Evolutionary conservation across 1,140 invertebrate genomes (phyloP), one percentile per base, ranked within the genome.

Genomic region (Bombus breviceps): DNA sequence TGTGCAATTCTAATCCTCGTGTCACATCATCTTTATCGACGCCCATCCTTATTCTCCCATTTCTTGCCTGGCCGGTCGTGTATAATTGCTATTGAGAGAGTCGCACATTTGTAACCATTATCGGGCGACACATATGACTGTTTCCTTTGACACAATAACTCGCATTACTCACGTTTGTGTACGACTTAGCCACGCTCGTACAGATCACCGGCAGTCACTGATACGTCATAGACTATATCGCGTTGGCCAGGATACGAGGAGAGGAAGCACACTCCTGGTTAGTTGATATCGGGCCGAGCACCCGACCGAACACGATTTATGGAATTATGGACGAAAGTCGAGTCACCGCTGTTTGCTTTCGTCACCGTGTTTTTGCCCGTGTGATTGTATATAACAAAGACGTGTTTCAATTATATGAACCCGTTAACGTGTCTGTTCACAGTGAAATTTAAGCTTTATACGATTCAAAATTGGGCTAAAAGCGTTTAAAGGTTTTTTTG

Each of bases 161-260:
- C 39, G 85, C 78, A 89, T 90, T 90, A 90, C 82, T 90, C 89
- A 90, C 69, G 74, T 86, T 86, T 81, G 83, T 82, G 18, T 83
- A 89, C 77, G 37, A n/a, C 84, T 89, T 77, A 81, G 79, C 81
- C 69, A 90, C 74, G 74, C 34, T 85, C 64, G 88, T 75, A 43
- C 74, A 87, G 81, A 90, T 90, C 81, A 80, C 66, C 72, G 76
- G 28, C 41, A 47, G 41, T 71, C 47, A 8, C 62, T 39, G 88
- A 90, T 90, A 86, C 43, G 41, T 62, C 41, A 41, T 41, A 71
- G 73, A 77, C 74, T 89, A 89, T 89, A 82, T 89, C 85, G 75
- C 88, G 47, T 81, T 47, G 73, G 64, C 76, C 89, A 89, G 88
- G 85, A 91, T 91, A 91, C 72, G 64, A 66, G 69, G 59, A 82